Base-by-base conservation (phyloP, 2,113 vertebrate species). In the Daubentonia madagascariensis region DNA sequence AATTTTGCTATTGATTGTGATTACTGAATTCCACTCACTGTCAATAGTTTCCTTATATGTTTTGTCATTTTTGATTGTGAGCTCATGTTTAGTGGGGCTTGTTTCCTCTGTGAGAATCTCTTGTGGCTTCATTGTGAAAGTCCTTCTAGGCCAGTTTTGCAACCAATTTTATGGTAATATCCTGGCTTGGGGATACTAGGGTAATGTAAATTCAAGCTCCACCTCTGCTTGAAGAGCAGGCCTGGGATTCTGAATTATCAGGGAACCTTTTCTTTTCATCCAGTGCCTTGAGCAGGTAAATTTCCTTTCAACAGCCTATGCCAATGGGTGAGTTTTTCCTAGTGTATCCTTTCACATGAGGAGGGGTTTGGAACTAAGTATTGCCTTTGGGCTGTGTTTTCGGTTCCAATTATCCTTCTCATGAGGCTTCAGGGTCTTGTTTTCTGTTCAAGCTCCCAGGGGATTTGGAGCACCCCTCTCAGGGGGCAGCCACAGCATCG, bases 81-180 rank as follows among this genome's bases (percentile, higher is more conserved):
- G 45, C 17, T 92, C 45, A 20, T 43, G 20, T 76, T 80, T 73
- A 50, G 6, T 61, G 63, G 32, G 40, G 20, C 22, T 90, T 94
- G 14, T 57, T 68, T 86, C 45, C 30, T 72, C 37, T 57, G 4
- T n/a, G 73, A 84, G 32, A 85, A 40, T 92, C 40, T 54, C 32
- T 88, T n/a, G 48, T 68, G 89, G 11, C 30, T 80, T 90, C n/a
- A 35, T 68, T 75, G 79, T 73, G n/a, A 78, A 96, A 95, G 59
- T 86, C 17, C 52, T 93, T 40, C 10, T 28, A 83, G 54, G 57
- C 61, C 48, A 79, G 63, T 90, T 85, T 76, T 73, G 35, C 40
- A 68, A 70, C 30, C 54, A 67, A 32, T 63, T 94, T 78, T 45
- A 54, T 81, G 50, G 32, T 54, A 76, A 83, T 68, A 72, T 61